Base-by-base conservation (phyloP, 1,140 invertebrate genomes). In the Penaeus japonicus region DNA sequence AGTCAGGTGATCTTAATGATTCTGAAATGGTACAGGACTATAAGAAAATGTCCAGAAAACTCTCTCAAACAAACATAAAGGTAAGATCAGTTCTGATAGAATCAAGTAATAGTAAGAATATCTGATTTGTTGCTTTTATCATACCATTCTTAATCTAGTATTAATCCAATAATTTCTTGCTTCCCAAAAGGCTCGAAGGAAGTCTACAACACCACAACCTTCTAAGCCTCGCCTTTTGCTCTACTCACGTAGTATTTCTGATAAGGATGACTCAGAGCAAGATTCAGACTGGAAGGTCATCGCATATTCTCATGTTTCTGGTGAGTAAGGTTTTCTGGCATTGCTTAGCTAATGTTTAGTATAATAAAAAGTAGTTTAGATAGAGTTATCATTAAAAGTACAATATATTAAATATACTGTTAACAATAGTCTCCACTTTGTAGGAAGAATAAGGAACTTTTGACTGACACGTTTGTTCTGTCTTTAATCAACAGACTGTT, bases 21-120 rank as follows among this genome's bases (percentile, higher is more conserved):
- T 95, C 95, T 4, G 96, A 96, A 90, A 94, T 96, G 65, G 95
- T 97, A 12, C 95, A 96, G 91, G 96, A 97, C 92, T 97, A 97
- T 93, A 96, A 96, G 91, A 95, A 95, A 90, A 92, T 95, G 65
- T 92, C 92, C 35, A 94, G 94, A 91, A 93, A 92, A 87, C 84
- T 86, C 78, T 90, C 92, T 30, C 91, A 92, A 91, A 90, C 91
- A 89, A 92, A 91, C 85, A 90, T 89, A 77, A 94, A 93, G 92
- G 92, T 91, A 88, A 88, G 53, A 84, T 30, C 30, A 17, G 2
- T 78, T 15, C 79, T 24, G 39, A 32, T n/a, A 15, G 27, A n/a
- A n/a, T 54, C 12, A 3, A 17, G 22, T 30, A 57, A n/a, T 89
- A 35, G 15, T 55, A 54, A 70, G 62, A 70, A 70, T 24, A 7